Evolutionary conservation across 2,888 invertebrate genomes (phyloP), one percentile per base, ranked within the genome.

Genomic region (Pachycephus smyrnensis): DNA sequence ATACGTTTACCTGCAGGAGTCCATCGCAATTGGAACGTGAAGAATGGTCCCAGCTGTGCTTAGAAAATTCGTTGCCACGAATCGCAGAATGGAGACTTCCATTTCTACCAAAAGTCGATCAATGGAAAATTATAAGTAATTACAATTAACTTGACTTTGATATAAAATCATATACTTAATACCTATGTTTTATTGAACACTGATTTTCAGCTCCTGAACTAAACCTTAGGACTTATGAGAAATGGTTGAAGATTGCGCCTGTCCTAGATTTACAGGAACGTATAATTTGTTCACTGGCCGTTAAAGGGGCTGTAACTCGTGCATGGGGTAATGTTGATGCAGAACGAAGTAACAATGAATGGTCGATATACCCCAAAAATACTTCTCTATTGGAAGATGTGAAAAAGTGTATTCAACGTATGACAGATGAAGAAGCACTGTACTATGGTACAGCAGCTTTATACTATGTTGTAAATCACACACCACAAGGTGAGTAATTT

Each of bases 21-120:
- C 92, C 93, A 15, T 90, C 91, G 71, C 87, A 91, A 81, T 85
- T 86, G 12, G 94, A 94, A 89, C 86, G 86, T 30, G 92, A 93
- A 80, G 90, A 92, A 76, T 94, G 93, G 93, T 90, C 89, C 76
- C 90, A 92, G 6, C 87, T 91, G 68, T 90, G 88, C 73, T 91
- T 90, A 76, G 89, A 90, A 37, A 89, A 92, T 55, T 86, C 90
- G 9, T 83, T 94, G 30, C 93, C 92, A n/a, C 78, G 85, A 40
- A 91, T 92, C 79, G 86, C 93, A 1, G 88, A 93, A 80, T 93
- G 92, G 87, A 88, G 94, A 77, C 87, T 94, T 68, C 93, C 94
- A 0, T 93, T 92, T 82, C 87, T 92, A 55, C 88, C 88, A 0
- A 86, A 90, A 80, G 86, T 91, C 68, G 90, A 92, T 73, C 88